Base-by-base conservation (phyloP, 2,797 vertebrate species). In the Tragelaphus eurycerus region DNA sequence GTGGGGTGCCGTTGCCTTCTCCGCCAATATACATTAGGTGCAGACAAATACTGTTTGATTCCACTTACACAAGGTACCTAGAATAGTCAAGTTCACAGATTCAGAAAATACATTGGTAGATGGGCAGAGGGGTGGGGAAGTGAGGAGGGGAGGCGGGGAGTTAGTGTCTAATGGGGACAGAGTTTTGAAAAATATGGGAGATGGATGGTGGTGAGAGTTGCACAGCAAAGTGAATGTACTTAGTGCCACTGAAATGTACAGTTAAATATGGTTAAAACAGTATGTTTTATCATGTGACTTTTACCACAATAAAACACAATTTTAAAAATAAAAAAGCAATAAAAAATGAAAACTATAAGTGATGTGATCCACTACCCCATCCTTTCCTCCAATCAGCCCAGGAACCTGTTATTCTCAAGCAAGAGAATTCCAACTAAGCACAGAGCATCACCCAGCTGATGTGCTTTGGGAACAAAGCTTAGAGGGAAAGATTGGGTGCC, bases 321-420 rank as follows among this genome's bases (percentile, higher is more conserved):
- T 74, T 25, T 43, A 7, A 43, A 74, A 74, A 43, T 43, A 76
- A 76, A 71, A 71, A 71, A 21, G 29, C 60, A 62, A 62, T 31
- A 62, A 23, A 43, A 74, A 74, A 74, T 43, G 3, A 76, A 71
- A 71, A 38, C 25, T 2, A 25, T 5, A 25, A 16, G 12, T 71
- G 54, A 2, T 64, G 67, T 57, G 92, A 89, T 84, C 89, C 78
- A 89, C 79, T 23, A 79, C 95, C 91, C 82, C 4, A 14, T 14
- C 79, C 71, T 93, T 52, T 43, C 88, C 96, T 97, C 98, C 89
- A 94, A n/a, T 43, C 96, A 98, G 90, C 94, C 17, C 96, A 93
- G 95, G 92, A 87, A 43, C 96, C 95, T 85, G 74, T 96, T 93
- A 98, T 94, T 85, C 88, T 74, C 3, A n/a, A 98, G 96, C 96